A percentile compares a stretch with the other conserved stretches of the same genome.
phyloP scores from a whole-genome alignment of 2,113 vertebrate species.

The Colius striatus region DNA sequence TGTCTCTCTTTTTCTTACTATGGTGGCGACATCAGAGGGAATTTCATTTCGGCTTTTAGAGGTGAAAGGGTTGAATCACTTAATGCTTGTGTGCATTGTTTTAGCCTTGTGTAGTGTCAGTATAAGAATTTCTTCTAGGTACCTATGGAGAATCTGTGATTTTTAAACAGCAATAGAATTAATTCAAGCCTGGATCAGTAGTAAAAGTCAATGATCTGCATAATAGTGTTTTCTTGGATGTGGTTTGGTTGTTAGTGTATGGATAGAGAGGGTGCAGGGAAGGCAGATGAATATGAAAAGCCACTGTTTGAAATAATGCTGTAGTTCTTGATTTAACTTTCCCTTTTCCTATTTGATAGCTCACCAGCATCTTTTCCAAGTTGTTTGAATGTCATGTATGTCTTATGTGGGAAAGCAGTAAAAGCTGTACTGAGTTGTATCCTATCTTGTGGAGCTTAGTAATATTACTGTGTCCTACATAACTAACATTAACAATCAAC shows the following conservation, averaged over 20 bases:
- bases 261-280: background rate
- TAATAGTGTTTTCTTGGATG: background rate
- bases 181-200: background rate
- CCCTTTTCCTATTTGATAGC: background rate
- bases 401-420: background rate
- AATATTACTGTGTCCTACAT: background rate
- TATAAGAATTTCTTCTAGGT: background rate
- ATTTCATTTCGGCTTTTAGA: background rate
- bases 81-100: fast-evolving
- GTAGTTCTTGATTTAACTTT: background rate
- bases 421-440: background rate
- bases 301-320: background rate
- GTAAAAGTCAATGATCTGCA: background rate
- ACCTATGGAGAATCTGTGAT: background rate
- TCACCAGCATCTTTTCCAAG: background rate
- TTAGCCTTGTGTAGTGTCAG: background rate
- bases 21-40: fast-evolving
- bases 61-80: background rate
- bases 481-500: background rate
- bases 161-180: background rate
- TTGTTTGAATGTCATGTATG: background rate
- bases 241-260: background rate
- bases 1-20: background rate
- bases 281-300: background rate
- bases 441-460: background rate